phyloP scores from a whole-genome alignment of 2,797 vertebrate genomes.

The Mus minutoides region DNA sequence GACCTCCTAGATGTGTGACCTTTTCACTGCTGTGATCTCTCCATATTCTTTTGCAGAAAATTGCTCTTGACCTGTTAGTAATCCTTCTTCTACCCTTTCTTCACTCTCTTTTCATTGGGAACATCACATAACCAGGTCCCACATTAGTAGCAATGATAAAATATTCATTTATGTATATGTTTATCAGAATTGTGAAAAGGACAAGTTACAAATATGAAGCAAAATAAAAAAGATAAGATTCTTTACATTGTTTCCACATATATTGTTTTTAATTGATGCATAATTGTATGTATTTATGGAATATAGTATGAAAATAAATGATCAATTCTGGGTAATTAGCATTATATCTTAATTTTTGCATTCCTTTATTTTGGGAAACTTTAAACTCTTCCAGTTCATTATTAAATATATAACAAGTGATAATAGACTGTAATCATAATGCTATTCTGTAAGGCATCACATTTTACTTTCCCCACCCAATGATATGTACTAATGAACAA shows the following conservation, averaged over 20 bases:
- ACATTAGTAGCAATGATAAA: slow-evolving; percentile 1
- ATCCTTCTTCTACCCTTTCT: background rate
- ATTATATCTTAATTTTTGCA: background rate
- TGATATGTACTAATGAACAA: background rate
- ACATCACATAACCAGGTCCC: background rate
- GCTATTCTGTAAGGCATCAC: accelerated
- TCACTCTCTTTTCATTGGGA: background rate
- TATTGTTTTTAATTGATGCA: background rate
- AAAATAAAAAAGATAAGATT: background rate
- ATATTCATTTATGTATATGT: background rate
- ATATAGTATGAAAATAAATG: background rate
- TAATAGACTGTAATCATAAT: background rate
- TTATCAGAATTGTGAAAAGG: background rate
- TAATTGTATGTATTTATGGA: background rate
- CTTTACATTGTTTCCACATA: background rate
- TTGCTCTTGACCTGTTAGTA: slow-evolving; percentile 7
- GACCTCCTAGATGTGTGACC: slow-evolving; percentile 41
- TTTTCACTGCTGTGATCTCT: slow-evolving; percentile 54
- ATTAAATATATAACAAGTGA: background rate
- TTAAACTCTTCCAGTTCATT: background rate
- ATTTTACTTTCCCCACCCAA: background rate
- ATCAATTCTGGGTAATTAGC: background rate
- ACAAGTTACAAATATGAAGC: slow-evolving; percentile 1
- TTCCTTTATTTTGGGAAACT: background rate
- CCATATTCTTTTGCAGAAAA: slow-evolving; percentile 48